Evolutionary conservation across 2,113 vertebrate species (phyloP).

Genomic region (Hystrix brachyura): DNA sequence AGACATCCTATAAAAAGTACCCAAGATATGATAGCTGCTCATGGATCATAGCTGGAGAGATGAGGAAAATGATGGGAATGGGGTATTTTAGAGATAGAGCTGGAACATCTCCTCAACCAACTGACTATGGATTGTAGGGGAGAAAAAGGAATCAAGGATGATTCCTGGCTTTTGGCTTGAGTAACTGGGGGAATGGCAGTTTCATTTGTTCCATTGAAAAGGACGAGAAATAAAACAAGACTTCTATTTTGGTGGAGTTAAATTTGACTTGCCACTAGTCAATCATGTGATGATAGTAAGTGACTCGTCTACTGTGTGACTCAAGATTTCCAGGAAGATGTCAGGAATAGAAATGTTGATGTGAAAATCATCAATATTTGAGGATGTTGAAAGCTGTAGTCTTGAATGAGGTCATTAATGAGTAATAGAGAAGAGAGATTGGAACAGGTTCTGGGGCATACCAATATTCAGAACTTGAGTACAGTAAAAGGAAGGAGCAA

Average conservation of each 20-base stretch:
- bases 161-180: background rate
- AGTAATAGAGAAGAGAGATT: background rate
- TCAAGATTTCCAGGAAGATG: background rate
- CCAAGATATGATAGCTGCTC: background rate
- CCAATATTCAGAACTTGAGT: background rate
- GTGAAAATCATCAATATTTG: background rate
- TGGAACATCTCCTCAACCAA: background rate
- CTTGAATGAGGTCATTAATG: background rate
- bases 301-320: background rate
- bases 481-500: background rate
- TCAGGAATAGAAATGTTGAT: background rate
- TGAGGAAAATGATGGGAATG: background rate
- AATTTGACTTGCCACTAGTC: background rate
- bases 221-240: background rate
- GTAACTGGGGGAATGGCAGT: background rate
- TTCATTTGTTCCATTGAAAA: constrained; percentile 13
- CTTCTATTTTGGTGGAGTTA: background rate
- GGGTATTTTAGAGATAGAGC: background rate
- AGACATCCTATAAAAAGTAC: background rate
- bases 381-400: background rate
- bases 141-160: background rate
- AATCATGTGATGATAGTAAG: background rate
- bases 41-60: background rate
- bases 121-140: background rate
- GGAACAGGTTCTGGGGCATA: background rate